Percentiles rank a stretch among this genome's conserved stretches.
Evolutionary conservation across 2,113 vertebrate species (phyloP).

Genomic region (Telmatochromis sp.): DNA sequence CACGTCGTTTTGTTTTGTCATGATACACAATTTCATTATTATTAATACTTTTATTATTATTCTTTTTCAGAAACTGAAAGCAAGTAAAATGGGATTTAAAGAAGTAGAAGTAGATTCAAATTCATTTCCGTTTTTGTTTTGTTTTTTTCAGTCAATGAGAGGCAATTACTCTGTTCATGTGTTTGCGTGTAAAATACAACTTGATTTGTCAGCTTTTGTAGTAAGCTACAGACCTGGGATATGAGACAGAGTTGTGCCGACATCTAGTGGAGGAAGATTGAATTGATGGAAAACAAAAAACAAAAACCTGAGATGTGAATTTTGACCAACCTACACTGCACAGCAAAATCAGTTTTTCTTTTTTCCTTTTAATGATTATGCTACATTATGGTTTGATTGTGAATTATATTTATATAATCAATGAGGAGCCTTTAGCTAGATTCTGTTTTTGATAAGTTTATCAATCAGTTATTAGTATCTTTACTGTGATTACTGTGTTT

Average conservation of each 20-base stretch:
- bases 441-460: not conserved
- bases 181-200: not conserved
- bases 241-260: not conserved
- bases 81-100: not conserved
- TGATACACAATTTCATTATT: not conserved
- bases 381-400: not conserved
- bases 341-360: not conserved
- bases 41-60: not conserved
- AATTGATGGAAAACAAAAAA: not conserved
- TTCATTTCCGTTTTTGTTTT: not conserved
- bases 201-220: not conserved
- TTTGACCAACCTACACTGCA: not conserved
- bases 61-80: not conserved
- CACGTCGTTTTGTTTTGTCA: not conserved
- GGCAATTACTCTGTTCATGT: not conserved
- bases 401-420: not conserved
- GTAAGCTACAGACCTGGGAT: not conserved
- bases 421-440: not conserved
- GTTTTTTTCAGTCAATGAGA: not conserved
- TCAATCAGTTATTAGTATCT: not conserved
- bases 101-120: not conserved
- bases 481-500: not conserved
- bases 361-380: not conserved
- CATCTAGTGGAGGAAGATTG: constrained; percentile 41
- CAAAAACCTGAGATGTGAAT: not conserved